Base-by-base conservation (phyloP, 2,888 invertebrate genomes). In the Agrochola lota region DNA sequence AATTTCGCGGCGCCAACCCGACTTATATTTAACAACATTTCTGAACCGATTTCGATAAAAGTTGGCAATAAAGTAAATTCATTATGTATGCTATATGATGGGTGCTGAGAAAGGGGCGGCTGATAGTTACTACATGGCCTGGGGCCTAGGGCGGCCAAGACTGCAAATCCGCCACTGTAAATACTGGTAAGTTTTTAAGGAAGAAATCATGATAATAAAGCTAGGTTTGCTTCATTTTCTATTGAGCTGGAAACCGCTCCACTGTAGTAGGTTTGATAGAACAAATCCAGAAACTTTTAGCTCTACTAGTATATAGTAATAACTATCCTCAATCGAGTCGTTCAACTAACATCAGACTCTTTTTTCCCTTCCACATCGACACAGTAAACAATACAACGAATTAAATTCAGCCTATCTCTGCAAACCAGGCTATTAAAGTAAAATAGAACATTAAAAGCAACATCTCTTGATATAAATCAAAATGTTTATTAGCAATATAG, bases 401-500 rank as follows among this genome's bases (percentile, higher is more conserved):
- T 83, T 70, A 80, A 85, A 83, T 26, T 3, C 57, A 62, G 73
- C 12, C 55, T 74, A 63, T 77, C 55, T 55, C 63, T 30, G 20
- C 66, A 77, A 83, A 86, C 68, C 49, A 71, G 66, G 74, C 78
- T 77, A 81, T 85, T 73, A 74, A 77, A 76, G 69, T 83, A 73
- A 83, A 87, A 83, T 79, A 68, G n/a, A 70, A 63, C 79, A 83
- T 84, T 79, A 78, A 85, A 81, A 66, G 64, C 57, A 64, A 84
- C 79, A 91, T 87, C 84, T 88, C 77, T 71, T 62, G 85, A 67
- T 75, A 76, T 91, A 90, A 86, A 86, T 91, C 90, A 88, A 85
- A 86, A 81, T 67, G 70, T 88, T 91, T 90, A 90, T 87, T 88
- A 86, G 85, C 83, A 78, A 85, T 85, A 83, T 87, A 90, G 90